phyloP scores from a whole-genome alignment of 1,140 invertebrate genomes.

The Drosophila pallidifrons region DNA sequence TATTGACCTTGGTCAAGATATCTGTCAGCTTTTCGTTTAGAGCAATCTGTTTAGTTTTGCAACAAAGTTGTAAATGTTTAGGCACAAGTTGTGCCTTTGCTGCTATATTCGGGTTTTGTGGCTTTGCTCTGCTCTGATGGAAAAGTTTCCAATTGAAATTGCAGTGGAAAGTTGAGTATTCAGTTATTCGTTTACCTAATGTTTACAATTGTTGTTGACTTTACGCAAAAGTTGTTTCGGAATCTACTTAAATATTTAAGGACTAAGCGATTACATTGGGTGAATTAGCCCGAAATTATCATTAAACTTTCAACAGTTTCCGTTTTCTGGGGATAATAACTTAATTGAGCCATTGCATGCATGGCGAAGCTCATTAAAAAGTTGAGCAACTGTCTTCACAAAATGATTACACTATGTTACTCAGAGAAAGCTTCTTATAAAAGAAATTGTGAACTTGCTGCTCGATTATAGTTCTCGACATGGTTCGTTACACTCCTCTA shows the following conservation, averaged over 20 bases:
- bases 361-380: conserved; percentile 71
- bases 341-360: conserved; percentile 76
- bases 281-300: conserved; percentile 65
- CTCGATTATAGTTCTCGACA: conserved; percentile 33
- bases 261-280: conserved; percentile 54
- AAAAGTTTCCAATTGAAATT: conserved; percentile 23
- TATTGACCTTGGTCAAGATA: neutral
- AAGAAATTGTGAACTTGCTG: conserved; percentile 3
- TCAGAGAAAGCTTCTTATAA: neutral
- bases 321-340: conserved; percentile 61
- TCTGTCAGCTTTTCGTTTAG: too few relatives aligned
- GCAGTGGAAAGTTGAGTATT: conserved; percentile 1
- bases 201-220: conserved; percentile 6
- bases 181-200: conserved; percentile 8
- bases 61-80: neutral
- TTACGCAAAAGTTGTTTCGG: neutral
- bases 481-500: conserved; percentile 71
- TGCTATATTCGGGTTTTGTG: neutral
- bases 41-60: neutral
- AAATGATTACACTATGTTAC: neutral
- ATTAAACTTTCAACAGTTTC: conserved; percentile 63
- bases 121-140: neutral
- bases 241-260: conserved; percentile 29
- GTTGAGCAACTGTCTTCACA: conserved; percentile 57
- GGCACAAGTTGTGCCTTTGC: neutral